phyloP scores from a whole-genome alignment of 2,888 invertebrate genomes.

The Amblyteles armatorius region DNA sequence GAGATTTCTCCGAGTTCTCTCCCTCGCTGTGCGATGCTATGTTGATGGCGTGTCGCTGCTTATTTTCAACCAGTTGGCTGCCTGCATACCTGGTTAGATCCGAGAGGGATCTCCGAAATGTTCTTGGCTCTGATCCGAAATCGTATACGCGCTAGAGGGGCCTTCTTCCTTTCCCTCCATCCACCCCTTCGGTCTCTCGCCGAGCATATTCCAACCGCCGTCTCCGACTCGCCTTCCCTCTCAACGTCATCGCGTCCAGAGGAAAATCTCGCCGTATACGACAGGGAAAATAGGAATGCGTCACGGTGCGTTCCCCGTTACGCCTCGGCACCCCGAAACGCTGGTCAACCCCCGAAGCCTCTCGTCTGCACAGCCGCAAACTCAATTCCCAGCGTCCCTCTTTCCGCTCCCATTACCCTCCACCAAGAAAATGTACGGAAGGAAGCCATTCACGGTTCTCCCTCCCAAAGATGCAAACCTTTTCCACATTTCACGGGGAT shows the following conservation, averaged over 20 bases:
- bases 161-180: slow-evolving; percentile 51
- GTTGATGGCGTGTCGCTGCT: slow-evolving; percentile 84
- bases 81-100: slow-evolving; percentile 83
- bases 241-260: slow-evolving; percentile 15
- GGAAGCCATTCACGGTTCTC: slow-evolving; percentile 59
- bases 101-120: slow-evolving; percentile 79
- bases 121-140: slow-evolving; percentile 82
- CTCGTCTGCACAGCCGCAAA: neutral
- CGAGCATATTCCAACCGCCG: slow-evolving; percentile 34
- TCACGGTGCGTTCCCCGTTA: neutral
- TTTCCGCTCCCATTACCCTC: slow-evolving; percentile 13
- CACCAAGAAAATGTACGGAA: slow-evolving; percentile 54
- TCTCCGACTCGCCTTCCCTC: slow-evolving; percentile 22
- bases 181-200: slow-evolving; percentile 33
- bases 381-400: neutral
- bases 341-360: slow-evolving; percentile 1
- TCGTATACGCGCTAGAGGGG: slow-evolving; percentile 75
- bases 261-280: slow-evolving; percentile 31
- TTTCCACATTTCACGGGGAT: slow-evolving; percentile 78
- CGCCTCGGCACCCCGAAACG: slow-evolving; percentile 15
- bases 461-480: slow-evolving; percentile 78
- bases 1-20: slow-evolving; percentile 71
- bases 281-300: neutral
- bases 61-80: slow-evolving; percentile 81
- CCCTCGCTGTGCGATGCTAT: slow-evolving; percentile 81